Evolutionary conservation across 1,140 invertebrate genomes (phyloP).

Genomic region (Drosophila nannoptera): DNA sequence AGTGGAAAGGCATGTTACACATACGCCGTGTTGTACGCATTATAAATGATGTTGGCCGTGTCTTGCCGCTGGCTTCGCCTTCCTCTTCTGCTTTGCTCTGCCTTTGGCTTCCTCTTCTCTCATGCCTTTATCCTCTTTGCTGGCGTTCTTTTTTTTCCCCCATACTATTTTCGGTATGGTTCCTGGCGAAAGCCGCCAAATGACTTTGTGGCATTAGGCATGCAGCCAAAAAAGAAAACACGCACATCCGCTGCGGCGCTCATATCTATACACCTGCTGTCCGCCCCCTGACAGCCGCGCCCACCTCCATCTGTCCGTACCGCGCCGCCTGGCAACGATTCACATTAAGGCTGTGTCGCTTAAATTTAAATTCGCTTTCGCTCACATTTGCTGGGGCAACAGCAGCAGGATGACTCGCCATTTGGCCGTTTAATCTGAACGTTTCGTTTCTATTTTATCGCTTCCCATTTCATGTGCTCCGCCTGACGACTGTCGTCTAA

Average conservation of each 20-base stretch:
- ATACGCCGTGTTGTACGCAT: slow-evolving; percentile 65
- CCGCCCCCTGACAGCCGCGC: neutral
- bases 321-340: slow-evolving; percentile 36
- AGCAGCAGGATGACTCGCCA: slow-evolving; percentile 26
- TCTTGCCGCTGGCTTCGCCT: slow-evolving; percentile 33
- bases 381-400: slow-evolving; percentile 50
- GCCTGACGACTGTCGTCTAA: slow-evolving; percentile 47
- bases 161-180: slow-evolving; percentile 22
- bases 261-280: slow-evolving; percentile 46
- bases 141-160: slow-evolving; percentile 16
- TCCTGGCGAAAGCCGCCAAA: slow-evolving; percentile 61
- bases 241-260: slow-evolving; percentile 57
- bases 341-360: slow-evolving; percentile 52
- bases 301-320: neutral
- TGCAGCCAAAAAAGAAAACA: slow-evolving; percentile 44
- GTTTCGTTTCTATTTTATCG: slow-evolving; percentile 24
- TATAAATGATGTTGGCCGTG: slow-evolving; percentile 60
- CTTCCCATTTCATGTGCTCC: slow-evolving; percentile 37
- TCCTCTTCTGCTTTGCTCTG: slow-evolving; percentile 35
- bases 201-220: slow-evolving; percentile 71
- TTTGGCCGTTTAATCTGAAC: slow-evolving; percentile 31
- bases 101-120: slow-evolving; percentile 10
- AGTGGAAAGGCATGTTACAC: slow-evolving; percentile 62
- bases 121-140: neutral
- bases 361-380: slow-evolving; percentile 71